Percentiles rank a stretch among this genome's conserved stretches.
Conservation (phyloP, 2,797 vertebrate species). For the Ctenopoma multispine region DNA sequence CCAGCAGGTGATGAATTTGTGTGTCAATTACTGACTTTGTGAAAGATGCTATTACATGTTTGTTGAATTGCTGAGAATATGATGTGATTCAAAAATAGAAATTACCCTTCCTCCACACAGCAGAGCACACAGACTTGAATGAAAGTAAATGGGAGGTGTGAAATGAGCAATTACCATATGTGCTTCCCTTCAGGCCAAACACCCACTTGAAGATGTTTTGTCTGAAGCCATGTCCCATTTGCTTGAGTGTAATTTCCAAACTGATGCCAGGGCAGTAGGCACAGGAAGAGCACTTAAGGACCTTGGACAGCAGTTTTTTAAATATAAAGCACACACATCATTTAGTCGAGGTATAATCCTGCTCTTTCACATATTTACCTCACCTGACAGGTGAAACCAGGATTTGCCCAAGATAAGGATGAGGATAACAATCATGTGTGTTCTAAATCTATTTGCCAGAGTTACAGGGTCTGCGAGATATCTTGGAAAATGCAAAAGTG, state of each 20-base stretch:
- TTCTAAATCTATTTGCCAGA: background rate
- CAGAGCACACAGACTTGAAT: constrained; percentile 38
- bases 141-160: constrained; percentile 48
- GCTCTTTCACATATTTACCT: background rate
- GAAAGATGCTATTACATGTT: constrained; percentile 7
- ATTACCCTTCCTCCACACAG: constrained; percentile 18
- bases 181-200: constrained; percentile 39
- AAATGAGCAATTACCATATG: constrained; percentile 47
- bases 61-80: constrained; percentile 33
- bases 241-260: constrained; percentile 28
- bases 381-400: background rate
- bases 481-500: background rate
- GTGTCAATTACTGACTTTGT: constrained; percentile 8
- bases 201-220: constrained; percentile 51
- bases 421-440: background rate
- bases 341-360: background rate
- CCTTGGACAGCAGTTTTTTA: background rate
- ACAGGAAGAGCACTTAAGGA: background rate
- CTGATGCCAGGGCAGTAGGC: constrained; percentile 27
- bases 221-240: constrained; percentile 47
- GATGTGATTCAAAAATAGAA: constrained; percentile 36
- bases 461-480: background rate
- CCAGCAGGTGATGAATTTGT: constrained; percentile 4
- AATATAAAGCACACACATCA: background rate
- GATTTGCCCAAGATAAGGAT: background rate